phyloP scores from a whole-genome alignment of 2,888 invertebrate species.

The Lymantria monacha region DNA sequence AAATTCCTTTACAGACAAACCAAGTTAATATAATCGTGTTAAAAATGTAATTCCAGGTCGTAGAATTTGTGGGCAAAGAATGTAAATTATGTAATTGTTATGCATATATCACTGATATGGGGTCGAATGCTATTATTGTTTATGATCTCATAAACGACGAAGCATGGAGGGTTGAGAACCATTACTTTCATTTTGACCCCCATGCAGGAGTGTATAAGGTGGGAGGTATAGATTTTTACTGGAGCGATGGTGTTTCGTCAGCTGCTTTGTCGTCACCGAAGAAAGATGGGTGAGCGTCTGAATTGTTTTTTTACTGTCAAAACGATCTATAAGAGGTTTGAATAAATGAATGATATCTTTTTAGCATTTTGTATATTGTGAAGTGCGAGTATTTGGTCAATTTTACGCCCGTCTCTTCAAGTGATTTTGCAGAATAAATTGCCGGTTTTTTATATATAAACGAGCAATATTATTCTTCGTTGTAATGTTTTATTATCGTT shows the following conservation, averaged over 20 bases:
- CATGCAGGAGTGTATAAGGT: constrained; percentile 86
- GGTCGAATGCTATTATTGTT: constrained; percentile 87
- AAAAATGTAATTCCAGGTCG: constrained; percentile 67
- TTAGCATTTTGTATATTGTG: no score
- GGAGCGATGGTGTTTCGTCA: constrained; percentile 90
- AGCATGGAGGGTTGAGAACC: constrained; percentile 89
- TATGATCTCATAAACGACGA: constrained; percentile 85
- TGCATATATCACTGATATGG: constrained; percentile 89
- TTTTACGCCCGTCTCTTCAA: no score
- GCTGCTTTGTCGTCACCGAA: constrained; percentile 82
- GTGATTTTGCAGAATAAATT: no score
- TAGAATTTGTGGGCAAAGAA: constrained; percentile 80
- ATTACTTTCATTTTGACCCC: constrained; percentile 90
- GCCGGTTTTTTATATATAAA: no score
- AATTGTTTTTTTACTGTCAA: not conserved
- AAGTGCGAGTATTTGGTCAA: no score
- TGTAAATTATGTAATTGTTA: constrained; percentile 51
- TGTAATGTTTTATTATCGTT: no score
- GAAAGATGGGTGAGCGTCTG: constrained; percentile 59
- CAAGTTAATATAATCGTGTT: no score
- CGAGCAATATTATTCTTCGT: no score
- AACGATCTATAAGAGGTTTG: not conserved
- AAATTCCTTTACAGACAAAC: no score
- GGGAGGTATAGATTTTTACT: constrained; percentile 89
- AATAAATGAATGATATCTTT: no score